Base-by-base conservation (phyloP, 2,113 vertebrate species). In the Asarcornis scutulata region DNA sequence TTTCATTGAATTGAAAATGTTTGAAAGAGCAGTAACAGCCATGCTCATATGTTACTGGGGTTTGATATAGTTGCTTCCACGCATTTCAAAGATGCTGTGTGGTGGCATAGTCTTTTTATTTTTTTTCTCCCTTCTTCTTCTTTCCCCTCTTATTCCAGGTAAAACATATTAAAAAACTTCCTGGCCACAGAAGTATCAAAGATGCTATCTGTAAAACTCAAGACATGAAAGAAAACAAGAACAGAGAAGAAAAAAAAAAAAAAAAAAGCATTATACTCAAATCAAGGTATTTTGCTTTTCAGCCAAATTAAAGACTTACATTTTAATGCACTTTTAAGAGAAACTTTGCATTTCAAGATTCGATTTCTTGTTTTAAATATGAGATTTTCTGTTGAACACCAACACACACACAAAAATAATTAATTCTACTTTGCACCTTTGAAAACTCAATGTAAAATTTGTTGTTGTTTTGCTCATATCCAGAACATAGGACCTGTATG, bases 41-140 rank as follows among this genome's bases (percentile, higher is more conserved):
- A 14, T 2, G n/a, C 20, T 68, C 9, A 0, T 6, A 3, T 2
- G 1, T 53, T 22, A 17, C 8, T 6, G 16, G 2, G 3, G 25
- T 64, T 56, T 31, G 52, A 52, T 40, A 7, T 8, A 11, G 31
- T 18, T 27, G 10, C 22, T 52, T 10, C 58, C 32, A 3, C 1
- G 23, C 29, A 23, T n/a, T 75, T 52, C 83, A 58, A 52, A 4
- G 4, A n/a, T n/a, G 53, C 13, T 5, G 17, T 4, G 7, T 25
- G 5, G 9, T n/a, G 20, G 31, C 13, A 67, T 23, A 29, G 42
- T 7, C 53, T 62, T 15, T 23, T 15, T 23, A 23, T 12, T 46
- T 48, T 48, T 48, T 48, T 21, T 48, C 21, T 8, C 46, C n/a
- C 16, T 21, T n/a, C n/a, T 25, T 21, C 34, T 60, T 60, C 13